Conservation (phyloP, 2,113 vertebrate species). For the Riparia riparia region DNA sequence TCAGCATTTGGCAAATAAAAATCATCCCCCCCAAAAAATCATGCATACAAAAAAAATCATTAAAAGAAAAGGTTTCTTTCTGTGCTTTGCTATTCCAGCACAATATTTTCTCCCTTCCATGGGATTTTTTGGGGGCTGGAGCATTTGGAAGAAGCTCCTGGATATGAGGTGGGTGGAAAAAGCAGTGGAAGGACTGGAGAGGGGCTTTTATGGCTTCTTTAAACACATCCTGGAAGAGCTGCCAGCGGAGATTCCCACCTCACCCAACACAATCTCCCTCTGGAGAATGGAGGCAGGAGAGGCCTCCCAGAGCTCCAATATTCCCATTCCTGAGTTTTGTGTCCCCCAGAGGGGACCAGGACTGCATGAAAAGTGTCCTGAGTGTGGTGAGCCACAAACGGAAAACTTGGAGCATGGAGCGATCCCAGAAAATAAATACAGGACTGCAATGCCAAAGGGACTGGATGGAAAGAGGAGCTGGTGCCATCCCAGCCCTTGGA, state of each 20-base stretch:
- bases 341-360: not conserved
- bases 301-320: not conserved
- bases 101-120: not conserved
- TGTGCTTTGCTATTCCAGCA: not conserved
- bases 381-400: not conserved
- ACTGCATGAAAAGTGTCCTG: not conserved
- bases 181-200: not conserved
- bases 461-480: not conserved
- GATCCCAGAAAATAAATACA: not conserved
- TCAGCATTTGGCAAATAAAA: not conserved
- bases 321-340: not conserved
- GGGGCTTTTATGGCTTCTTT: not conserved
- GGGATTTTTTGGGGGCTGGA: fast-evolving
- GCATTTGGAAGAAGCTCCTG: not conserved
- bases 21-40: too few species aligned
- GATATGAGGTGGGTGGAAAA: not conserved
- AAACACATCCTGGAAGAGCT: not conserved
- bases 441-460: not conserved
- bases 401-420: not conserved
- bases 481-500: not conserved
- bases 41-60: not conserved
- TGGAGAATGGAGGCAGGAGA: not conserved
- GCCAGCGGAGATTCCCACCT: not conserved
- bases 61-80: not conserved
- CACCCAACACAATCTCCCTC: not conserved